Conservation (phyloP, 2,888 invertebrate genomes). For the Euzophera pinguis region DNA sequence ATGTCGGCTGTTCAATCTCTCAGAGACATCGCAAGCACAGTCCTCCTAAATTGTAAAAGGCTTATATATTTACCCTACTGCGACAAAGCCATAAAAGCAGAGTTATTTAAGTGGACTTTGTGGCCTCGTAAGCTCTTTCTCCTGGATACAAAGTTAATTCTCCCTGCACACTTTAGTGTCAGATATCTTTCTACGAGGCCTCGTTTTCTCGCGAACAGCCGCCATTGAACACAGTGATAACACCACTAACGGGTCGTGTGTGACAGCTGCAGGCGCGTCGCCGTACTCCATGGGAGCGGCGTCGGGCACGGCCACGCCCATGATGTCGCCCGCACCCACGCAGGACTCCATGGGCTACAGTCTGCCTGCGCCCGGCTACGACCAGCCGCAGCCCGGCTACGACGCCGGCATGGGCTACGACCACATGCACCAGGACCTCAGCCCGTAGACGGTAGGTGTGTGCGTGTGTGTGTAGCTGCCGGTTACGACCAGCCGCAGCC, state of each 20-base stretch:
- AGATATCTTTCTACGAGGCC: too few species aligned
- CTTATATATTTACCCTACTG: too few species aligned
- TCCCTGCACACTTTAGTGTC: too few species aligned
- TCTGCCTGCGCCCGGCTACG: conserved; percentile 94
- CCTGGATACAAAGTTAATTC: too few species aligned
- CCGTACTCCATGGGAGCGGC: conserved; percentile 94
- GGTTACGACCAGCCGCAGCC: too few species aligned
- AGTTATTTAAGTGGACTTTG: too few species aligned
- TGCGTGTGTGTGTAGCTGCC: conserved; percentile 11
- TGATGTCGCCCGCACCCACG: conserved; percentile 96
- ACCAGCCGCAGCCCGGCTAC: conserved; percentile 92
- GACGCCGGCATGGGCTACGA: conserved; percentile 95
- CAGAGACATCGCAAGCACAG: too few species aligned
- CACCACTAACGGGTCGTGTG: conserved; percentile 12
- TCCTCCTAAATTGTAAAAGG: too few species aligned
- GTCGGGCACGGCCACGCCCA: conserved; percentile 94
- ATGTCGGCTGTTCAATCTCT: too few species aligned
- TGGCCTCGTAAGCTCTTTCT: too few species aligned
- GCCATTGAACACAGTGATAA: background rate
- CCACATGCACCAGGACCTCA: conserved; percentile 94
- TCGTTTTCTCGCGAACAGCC: too few species aligned
- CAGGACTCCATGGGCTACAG: conserved; percentile 97
- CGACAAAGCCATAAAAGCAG: too few species aligned
- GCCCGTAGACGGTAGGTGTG: conserved; percentile 67
- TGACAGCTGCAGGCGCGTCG: conserved; percentile 85